A percentile compares a stretch with the other conserved stretches of the same genome.
phyloP scores from a whole-genome alignment of 2,113 vertebrate species.

The Meleagris gallopavo region DNA sequence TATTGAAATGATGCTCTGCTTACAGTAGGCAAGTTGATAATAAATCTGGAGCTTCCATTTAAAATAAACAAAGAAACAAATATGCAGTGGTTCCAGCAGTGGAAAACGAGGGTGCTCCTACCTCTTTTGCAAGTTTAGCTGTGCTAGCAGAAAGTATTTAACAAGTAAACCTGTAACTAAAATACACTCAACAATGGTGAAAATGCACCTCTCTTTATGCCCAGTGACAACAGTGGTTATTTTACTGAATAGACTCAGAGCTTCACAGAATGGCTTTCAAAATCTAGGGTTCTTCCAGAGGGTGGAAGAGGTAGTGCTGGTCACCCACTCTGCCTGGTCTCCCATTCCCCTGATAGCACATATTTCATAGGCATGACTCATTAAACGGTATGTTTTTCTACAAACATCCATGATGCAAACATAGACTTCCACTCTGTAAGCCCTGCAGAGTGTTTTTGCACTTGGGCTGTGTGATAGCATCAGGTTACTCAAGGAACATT shows the following conservation, averaged over 20 bases:
- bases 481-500: background rate
- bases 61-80: background rate
- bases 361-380: background rate
- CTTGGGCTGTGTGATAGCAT: accelerated
- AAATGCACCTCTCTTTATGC: background rate
- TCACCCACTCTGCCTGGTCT: background rate
- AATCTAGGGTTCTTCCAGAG: background rate
- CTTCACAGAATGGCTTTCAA: background rate
- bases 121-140: background rate
- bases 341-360: background rate
- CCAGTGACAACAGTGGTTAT: background rate
- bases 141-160: background rate
- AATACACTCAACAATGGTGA: background rate
- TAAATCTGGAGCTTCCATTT: background rate
- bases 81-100: background rate
- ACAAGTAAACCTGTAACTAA: background rate
- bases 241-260: background rate
- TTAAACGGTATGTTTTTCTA: background rate
- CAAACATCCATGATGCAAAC: background rate
- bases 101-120: background rate
- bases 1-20: conserved; percentile 36
- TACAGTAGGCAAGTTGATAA: background rate
- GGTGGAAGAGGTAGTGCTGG: background rate
- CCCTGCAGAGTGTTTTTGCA: background rate
- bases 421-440: accelerated